Conservation (phyloP, 92 coral and sea anemone genomes). For the Montipora capitata region DNA sequence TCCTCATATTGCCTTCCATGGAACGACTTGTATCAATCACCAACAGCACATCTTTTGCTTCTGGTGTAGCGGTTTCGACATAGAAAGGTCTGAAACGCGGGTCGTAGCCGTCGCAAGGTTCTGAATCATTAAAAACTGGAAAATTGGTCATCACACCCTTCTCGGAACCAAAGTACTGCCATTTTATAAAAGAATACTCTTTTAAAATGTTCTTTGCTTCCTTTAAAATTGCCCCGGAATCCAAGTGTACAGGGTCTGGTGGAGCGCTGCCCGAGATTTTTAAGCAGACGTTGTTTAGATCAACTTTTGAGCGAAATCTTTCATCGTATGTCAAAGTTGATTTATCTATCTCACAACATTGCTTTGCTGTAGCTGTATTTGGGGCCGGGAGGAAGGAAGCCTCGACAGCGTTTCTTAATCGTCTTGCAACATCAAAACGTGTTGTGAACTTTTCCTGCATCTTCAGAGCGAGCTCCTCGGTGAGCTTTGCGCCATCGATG, state of each 20-base stretch:
- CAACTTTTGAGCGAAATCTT: constrained; percentile 50
- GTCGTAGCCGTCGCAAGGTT: constrained; percentile 41
- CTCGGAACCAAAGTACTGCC: constrained; percentile 82
- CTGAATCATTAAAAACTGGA: constrained; percentile 37
- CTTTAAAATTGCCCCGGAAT: neutral
- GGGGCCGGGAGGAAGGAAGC: constrained; percentile 24
- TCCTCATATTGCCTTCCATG: constrained; percentile 41
- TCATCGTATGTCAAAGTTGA: constrained; percentile 33
- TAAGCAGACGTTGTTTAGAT: constrained; percentile 16
- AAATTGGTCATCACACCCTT: constrained; percentile 60
- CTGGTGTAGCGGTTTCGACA: constrained; percentile 71
- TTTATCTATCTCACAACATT: constrained; percentile 57
- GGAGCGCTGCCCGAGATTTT: constrained; percentile 43
- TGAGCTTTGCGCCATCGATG: constrained; percentile 26
- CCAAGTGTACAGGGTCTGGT: constrained; percentile 26
- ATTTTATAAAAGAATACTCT: constrained; percentile 51
- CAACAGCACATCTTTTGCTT: constrained; percentile 74
- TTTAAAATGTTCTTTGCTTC: constrained; percentile 48
- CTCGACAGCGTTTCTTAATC: constrained; percentile 45
- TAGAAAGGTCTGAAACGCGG: constrained; percentile 74
- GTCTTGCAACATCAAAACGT: constrained; percentile 45
- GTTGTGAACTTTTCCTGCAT: constrained; percentile 44
- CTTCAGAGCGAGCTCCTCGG: constrained; percentile 35
- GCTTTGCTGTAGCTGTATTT: neutral
- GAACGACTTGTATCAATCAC: constrained; percentile 78